phyloP scores from a whole-genome alignment of 2,888 invertebrate genomes.

The Pseudococcus longispinus region DNA sequence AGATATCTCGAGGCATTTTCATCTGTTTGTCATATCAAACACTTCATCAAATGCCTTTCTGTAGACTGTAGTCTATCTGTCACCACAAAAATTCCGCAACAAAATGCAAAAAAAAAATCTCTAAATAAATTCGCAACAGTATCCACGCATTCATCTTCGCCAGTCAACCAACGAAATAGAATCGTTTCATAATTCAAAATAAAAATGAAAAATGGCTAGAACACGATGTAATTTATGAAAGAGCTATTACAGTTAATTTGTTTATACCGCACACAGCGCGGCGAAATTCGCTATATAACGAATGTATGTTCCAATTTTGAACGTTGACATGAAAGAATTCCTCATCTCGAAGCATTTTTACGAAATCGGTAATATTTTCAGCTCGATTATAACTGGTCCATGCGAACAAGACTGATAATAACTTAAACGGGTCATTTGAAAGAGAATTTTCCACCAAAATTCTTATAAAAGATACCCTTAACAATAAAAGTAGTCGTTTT shows the following conservation, averaged over 20 bases:
- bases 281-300: background rate
- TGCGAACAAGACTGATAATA: background rate
- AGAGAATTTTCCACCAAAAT: background rate
- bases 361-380: conserved; percentile 2
- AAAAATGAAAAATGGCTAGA: background rate
- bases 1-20: too few relatives aligned
- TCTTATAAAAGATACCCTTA: background rate
- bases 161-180: background rate
- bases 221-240: background rate
- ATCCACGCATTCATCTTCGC: background rate
- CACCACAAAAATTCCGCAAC: too few relatives aligned
- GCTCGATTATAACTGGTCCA: background rate
- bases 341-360: background rate
- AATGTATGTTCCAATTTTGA: background rate
- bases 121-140: background rate
- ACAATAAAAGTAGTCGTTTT: background rate
- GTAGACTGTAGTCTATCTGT: too few relatives aligned
- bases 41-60: too few relatives aligned
- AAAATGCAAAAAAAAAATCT: too few relatives aligned
- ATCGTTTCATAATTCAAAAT: background rate
- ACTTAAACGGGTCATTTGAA: background rate
- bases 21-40: too few relatives aligned
- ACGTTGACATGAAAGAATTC: conserved; percentile 6
- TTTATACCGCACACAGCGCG: background rate
- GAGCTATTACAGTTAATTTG: background rate